Evolutionary conservation across 2,888 invertebrate genomes (phyloP).

Genomic region (Oscheius sp.): DNA sequence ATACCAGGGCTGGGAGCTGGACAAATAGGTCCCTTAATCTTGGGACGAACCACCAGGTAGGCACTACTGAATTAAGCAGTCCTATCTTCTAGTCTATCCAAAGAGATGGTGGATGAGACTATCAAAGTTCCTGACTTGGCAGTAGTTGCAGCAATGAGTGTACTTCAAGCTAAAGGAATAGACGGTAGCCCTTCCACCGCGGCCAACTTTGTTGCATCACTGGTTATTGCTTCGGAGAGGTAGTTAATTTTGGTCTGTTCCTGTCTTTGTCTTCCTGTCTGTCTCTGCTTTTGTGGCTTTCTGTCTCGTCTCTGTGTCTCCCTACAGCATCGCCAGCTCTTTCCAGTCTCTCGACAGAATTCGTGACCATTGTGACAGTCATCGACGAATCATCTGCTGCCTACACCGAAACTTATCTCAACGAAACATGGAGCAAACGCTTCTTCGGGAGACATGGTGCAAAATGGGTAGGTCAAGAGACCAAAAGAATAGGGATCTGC

Average conservation of each 20-base stretch:
- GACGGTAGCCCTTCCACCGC: background rate
- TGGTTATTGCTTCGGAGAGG: background rate
- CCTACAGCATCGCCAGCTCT: background rate
- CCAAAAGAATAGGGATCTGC: background rate
- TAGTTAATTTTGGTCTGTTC: background rate
- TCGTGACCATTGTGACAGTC: background rate
- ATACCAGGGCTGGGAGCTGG: background rate
- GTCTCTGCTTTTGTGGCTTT: background rate
- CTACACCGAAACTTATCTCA: background rate
- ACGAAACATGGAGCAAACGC: background rate
- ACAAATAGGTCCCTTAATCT: background rate
- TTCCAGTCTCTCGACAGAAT: background rate
- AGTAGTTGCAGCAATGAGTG: background rate
- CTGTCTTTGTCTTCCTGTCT: background rate
- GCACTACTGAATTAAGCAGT: background rate
- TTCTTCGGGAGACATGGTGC: slow-evolving; percentile 4
- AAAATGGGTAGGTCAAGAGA: background rate
- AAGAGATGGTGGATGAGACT: background rate
- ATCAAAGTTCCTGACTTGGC: slow-evolving; percentile 11
- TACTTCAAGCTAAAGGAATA: background rate
- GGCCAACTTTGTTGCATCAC: slow-evolving; percentile 5
- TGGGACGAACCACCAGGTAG: background rate
- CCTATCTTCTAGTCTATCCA: background rate
- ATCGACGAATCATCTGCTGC: background rate
- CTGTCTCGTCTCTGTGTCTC: too few species aligned